These are phyloP conservation scores for Trichonephila clavata DNA, from an alignment of 1,140 invertebrate species.

Conservation along the genomic window DNA sequence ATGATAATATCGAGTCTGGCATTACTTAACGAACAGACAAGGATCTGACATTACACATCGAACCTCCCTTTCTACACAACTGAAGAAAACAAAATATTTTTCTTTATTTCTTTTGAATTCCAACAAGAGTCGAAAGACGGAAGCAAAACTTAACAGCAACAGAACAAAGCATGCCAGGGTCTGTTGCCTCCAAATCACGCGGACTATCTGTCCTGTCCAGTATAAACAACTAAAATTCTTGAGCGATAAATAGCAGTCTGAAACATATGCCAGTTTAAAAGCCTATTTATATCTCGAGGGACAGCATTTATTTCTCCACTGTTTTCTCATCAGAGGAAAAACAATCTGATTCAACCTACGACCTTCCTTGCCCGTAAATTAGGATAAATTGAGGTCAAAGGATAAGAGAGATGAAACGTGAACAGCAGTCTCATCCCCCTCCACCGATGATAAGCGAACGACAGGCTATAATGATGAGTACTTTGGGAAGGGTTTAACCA, in stretches of 20 bases:
- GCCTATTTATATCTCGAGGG: conserved; percentile 64
- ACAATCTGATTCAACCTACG: conserved; percentile 56
- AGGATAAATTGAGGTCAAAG: conserved; percentile 71
- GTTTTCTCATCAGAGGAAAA: conserved; percentile 40
- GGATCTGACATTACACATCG: not conserved
- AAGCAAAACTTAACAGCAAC: not conserved
- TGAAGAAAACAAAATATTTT: not conserved
- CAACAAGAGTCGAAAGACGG: not conserved
- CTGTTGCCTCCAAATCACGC: conserved; percentile 35
- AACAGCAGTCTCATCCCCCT: conserved; percentile 49
- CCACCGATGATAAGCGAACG: conserved; percentile 20
- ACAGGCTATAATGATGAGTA: conserved; percentile 4
- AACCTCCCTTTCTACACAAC: not conserved
- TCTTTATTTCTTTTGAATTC: not conserved
- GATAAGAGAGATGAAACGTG: conserved; percentile 51
- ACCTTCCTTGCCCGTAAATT: conserved; percentile 65
- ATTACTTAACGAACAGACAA: not conserved
- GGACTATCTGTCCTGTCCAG: conserved; percentile 16
- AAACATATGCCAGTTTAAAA: conserved; percentile 61
- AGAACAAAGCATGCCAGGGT: not conserved
- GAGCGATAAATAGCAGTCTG: conserved; percentile 51
- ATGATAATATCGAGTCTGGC: no score
- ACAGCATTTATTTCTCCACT: conserved; percentile 55
- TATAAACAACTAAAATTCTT: conserved; percentile 48
- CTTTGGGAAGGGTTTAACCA: conserved; percentile 18